Evolutionary conservation across 2,888 invertebrate species (phyloP).

Genomic region (Polyommatus iphigenia): DNA sequence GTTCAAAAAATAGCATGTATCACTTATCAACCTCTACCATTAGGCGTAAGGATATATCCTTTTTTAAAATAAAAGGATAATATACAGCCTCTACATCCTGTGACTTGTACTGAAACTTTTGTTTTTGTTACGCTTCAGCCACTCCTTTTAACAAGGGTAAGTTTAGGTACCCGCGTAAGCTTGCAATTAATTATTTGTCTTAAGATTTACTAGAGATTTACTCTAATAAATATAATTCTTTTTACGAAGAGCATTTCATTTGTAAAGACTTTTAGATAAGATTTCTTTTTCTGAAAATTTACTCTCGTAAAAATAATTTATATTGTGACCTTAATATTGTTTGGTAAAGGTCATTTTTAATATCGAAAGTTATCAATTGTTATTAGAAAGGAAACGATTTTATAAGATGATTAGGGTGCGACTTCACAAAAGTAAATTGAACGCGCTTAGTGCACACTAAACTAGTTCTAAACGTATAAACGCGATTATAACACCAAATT

Average conservation of each 20-base stretch:
- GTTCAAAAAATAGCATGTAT: no score
- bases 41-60: no score
- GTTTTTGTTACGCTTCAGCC: background rate
- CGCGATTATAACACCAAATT: no score
- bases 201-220: background rate
- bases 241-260: background rate
- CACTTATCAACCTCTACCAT: no score
- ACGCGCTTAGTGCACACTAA: background rate
- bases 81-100: background rate
- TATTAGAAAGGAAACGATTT: background rate
- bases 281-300: background rate
- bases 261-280: background rate
- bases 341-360: background rate
- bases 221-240: background rate
- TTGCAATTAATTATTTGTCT: conserved; percentile 19
- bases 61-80: no score
- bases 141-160: background rate
- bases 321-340: background rate
- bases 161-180: background rate
- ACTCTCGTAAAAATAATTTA: background rate
- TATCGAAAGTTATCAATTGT: background rate
- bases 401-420: no score
- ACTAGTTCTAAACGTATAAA: no score
- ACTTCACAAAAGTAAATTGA: background rate
- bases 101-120: background rate